Base-by-base conservation (phyloP, 1,140 invertebrate species). In the Colletes gigas region DNA sequence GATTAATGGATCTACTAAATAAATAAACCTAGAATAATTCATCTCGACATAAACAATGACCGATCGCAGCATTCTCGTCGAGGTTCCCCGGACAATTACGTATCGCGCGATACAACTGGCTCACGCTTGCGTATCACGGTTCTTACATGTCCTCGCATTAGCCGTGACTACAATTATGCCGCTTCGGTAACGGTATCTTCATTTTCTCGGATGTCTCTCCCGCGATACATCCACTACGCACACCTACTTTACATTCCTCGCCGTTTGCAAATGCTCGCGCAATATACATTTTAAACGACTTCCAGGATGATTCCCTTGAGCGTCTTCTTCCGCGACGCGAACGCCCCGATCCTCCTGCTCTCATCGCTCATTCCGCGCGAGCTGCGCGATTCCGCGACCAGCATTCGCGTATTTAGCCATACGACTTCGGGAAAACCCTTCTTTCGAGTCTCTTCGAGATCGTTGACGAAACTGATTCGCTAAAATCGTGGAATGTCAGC, bases 131-230 rank as follows among this genome's bases (percentile, higher is more conserved):
- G 30, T 80, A 80, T 80, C 78, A 60, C 78, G 78, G 71, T 44
- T 67, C 78, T 75, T 67, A 21, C 71, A 72, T 67, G 78, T 80
- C 78, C 71, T 75, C 78, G 41, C 70, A 75, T 80, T 80, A 80
- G 71, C 71, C 78, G 70, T 75, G 71, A 75, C 78, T 80, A 60
- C 72, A 75, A 80, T 80, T 80, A 80, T 72, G 77, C 69, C 71
- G 69, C 78, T 73, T 75, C 63, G 30, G 70, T 80, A 80, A 80
- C 78, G 78, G 78, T 74, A 80, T 80, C 78, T 59, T 75, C 63
- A 59, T 80, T 80, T 80, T 75, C 78, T 80, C 71, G 52, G 78
- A 75, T 80, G 71, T 67, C 78, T 77, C 44, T 80, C 41, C n/a
- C 69, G 76, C 75, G 65, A 65, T 60, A 41, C 67, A 71, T 52